Evolutionary conservation across 2,888 invertebrate genomes (phyloP), one percentile per base, ranked within the genome.

Genomic region (Platerodrilus igneus): DNA sequence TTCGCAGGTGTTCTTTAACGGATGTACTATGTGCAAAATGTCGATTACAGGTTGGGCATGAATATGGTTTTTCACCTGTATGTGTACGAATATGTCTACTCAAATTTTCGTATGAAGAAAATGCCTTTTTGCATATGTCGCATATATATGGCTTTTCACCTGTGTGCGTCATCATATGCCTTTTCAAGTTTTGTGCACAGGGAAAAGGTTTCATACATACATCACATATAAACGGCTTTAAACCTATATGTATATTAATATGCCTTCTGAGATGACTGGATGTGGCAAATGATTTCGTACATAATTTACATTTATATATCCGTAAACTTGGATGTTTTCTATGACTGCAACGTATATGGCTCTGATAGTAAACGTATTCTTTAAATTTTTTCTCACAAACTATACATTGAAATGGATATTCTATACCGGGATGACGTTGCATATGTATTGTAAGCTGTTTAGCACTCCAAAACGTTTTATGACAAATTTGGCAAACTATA

Each of bases 1-100:
- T 52, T 9, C 50, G 29, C 28, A 57, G 47, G 37, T 66, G 66
- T 39, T 66, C 64, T 48, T 64, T 64, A 15, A 58, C 60, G 2
- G 62, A 63, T 5, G 63, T 64, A 35, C 64, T 62, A 37, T 64
- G 64, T 6, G 64, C 62, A 53, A 64, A 66, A 18, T 50, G 46
- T 45, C 52, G 55, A 2, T 57, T 58, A 44, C 66, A 66, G 20
- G 60, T 45, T 18, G 56, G 48, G 46, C 66, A 66, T 15, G 55
- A 38, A 20, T 50, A 54, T 3, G 54, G 64, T 47, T 64, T 65
- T 45, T 64, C 66, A 3, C 63, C 63, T 3, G 66, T 64, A 37
- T 66, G 66, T 5, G 54, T 62, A 13, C 65, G 51, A 36, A 55
- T 60, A 37, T 64, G 64, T 11, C 64, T 47, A 35, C 57, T 60